Base-by-base conservation (phyloP, 2,113 vertebrate species). In the Micronycteris hirsuta region DNA sequence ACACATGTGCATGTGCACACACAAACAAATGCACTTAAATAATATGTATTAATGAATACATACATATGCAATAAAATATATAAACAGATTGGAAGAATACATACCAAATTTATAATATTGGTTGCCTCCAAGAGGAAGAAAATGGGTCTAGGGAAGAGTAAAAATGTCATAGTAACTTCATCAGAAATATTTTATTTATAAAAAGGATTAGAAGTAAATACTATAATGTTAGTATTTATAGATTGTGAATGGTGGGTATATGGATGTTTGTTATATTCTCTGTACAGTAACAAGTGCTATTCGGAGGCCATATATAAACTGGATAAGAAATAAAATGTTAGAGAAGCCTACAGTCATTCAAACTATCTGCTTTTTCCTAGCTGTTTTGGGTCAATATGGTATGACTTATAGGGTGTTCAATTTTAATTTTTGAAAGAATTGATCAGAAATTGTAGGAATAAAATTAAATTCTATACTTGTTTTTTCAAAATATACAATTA, bases 391-490 rank as follows among this genome's bases (percentile, higher is more conserved):
- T 15, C 7, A 65, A 26, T 41, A 31, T 65, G 26, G 26, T 65
- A 0, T 84, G 20, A 93, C n/a, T 92, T 92, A 88, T 33, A 6
- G 24, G 28, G 45, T 54, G 38, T 88, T 94, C 45, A 63, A 41
- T 81, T 80, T 80, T 81, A 90, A 71, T 92, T 94, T 88, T 85
- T 77, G 26, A 85, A 80, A 94, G 24, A 84, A 45, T 43, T 87
- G 43, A 56, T 94, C 67, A 56, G n/a, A 61, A 85, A 65, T 80
- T 77, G 19, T 71, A 84, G 54, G 54, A 85, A 58, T 88, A 65
- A 89, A 94, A 89, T 78, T 77, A 70, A 94, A 87, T 54, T 65
- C 74, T 82, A 16, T 43, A 83, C 20, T 68, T 61, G 68, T 63
- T 92, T 73, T 68, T 47, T 78, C 54, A 70, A 63, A 89, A 70